These are phyloP conservation scores for Sebastes itinus DNA, from an alignment of 2,797 vertebrate species.

Conservation along the genomic window DNA sequence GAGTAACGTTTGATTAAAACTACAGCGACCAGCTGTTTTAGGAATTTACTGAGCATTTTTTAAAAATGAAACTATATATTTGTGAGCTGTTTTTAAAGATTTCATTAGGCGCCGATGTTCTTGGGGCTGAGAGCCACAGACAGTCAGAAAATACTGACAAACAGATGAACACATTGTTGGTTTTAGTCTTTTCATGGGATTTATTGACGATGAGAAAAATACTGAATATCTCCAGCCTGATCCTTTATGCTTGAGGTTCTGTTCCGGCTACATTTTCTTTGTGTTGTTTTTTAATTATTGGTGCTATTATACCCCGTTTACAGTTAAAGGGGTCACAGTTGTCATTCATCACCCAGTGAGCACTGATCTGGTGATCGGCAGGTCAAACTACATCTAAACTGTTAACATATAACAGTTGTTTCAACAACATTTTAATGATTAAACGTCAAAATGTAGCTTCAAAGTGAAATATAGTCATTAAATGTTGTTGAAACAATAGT, in stretches of 20 bases:
- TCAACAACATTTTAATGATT: not conserved
- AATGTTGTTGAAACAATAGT: not conserved
- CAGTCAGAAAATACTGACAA: not conserved
- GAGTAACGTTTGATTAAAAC: not conserved
- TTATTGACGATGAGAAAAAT: not conserved
- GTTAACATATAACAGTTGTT: not conserved
- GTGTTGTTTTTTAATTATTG: slow-evolving; percentile 13
- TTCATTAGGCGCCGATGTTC: not conserved
- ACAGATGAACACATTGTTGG: too few relatives aligned
- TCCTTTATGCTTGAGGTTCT: not conserved
- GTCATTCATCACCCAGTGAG: not conserved
- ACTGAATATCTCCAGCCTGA: not conserved
- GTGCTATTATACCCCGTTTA: slow-evolving; percentile 50
- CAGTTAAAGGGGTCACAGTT: not conserved
- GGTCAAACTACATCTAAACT: not conserved
- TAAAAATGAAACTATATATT: not conserved
- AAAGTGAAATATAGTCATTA: not conserved
- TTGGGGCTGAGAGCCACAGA: not conserved
- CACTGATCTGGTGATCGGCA: not conserved
- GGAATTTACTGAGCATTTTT: not conserved
- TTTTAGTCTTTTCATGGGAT: not conserved
- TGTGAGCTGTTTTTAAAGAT: not conserved
- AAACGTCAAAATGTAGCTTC: not conserved
- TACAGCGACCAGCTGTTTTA: not conserved
- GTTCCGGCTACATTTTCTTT: not conserved